A percentile compares a stretch with the other conserved stretches of the same genome.
Evolutionary conservation across 2,888 invertebrate genomes (phyloP).

Genomic region (Tineola bisselliella): DNA sequence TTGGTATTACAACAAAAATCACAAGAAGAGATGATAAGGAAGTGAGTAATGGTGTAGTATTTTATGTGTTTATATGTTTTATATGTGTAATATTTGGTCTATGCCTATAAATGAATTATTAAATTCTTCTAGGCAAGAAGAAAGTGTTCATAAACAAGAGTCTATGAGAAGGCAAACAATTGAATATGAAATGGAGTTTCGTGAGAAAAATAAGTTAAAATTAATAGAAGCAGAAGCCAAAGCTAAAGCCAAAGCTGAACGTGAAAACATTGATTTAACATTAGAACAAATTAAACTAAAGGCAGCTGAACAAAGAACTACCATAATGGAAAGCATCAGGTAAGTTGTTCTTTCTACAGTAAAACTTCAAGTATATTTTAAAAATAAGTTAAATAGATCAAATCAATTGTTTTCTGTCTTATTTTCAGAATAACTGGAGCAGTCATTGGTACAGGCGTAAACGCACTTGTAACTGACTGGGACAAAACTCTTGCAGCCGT

Average conservation of each 20-base stretch:
- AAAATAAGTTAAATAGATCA: too few species aligned
- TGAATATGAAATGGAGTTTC: slow-evolving; percentile 94
- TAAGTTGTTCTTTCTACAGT: background rate
- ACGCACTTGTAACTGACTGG: slow-evolving; percentile 93
- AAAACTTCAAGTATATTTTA: too few species aligned
- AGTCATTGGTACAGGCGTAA: slow-evolving; percentile 91
- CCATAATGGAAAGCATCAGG: slow-evolving; percentile 96
- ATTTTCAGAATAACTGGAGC: slow-evolving; percentile 78
- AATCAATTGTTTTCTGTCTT: too few species aligned
- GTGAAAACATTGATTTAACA: slow-evolving; percentile 96
- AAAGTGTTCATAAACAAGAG: slow-evolving; percentile 97
- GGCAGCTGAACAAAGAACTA: slow-evolving; percentile 91
- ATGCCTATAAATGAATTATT: background rate
- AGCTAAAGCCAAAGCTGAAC: slow-evolving; percentile 89
- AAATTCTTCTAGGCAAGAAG: slow-evolving; percentile 76
- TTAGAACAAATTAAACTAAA: slow-evolving; percentile 92
- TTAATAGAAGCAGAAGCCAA: slow-evolving; percentile 89
- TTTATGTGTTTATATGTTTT: too few species aligned
- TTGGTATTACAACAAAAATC: slow-evolving; percentile 88
- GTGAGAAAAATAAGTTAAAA: slow-evolving; percentile 92
- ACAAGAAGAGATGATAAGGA: slow-evolving; percentile 91
- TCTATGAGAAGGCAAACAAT: slow-evolving; percentile 91
- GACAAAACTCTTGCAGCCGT: slow-evolving; percentile 94
- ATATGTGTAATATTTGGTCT: too few species aligned
- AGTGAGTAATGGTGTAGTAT: slow-evolving; percentile 27